Evolutionary conservation across 2,797 vertebrate genomes (phyloP), one percentile per base, ranked within the genome.

Genomic region (Labroides dimidiatus): DNA sequence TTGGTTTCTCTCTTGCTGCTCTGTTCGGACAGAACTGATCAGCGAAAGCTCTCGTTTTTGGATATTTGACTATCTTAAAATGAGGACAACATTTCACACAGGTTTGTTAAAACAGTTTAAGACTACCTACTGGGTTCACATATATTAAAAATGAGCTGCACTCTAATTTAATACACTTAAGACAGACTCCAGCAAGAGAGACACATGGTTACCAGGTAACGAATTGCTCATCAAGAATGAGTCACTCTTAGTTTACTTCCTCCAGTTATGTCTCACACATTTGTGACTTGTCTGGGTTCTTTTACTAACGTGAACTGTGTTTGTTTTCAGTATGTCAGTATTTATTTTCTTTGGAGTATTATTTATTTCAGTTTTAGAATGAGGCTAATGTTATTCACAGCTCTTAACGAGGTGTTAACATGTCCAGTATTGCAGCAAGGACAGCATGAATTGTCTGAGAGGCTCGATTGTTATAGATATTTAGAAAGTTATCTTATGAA

Each of bases 311-410:
- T 13, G 13, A 15, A 43, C 43, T 47, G 19, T 47, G 19, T 27
- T 12, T 39, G 1, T 21, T 52, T 75, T 72, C 30, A 33, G 4
- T 33, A 8, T 33, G 30, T 47, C 47, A 45, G 17, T 44, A 7
- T 83, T 85, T 85, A 80, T 80, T 82, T 43, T 77, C 39, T 45
- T 58, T 37, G 56, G 59, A 64, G 58, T 69, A 48, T 75, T 71
- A 75, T 71, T 78, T 84, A 72, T 80, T 72, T 81, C 51, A 21
- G 1, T 8, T 48, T 74, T 43, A 4, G 42, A 16, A 36, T 51
- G 10, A 33, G 56, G 39, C 20, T 54, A 12, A 72, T 41, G 10
- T 43, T 45, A 52, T 24, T 72, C 15, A 54, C 42, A 45, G 52
- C 41, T 27, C 56, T 17, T 59, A 41, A 55, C 47, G 49, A 51